Base-by-base conservation (phyloP, 2,797 vertebrate genomes). In the Gadopsis marmoratus region DNA sequence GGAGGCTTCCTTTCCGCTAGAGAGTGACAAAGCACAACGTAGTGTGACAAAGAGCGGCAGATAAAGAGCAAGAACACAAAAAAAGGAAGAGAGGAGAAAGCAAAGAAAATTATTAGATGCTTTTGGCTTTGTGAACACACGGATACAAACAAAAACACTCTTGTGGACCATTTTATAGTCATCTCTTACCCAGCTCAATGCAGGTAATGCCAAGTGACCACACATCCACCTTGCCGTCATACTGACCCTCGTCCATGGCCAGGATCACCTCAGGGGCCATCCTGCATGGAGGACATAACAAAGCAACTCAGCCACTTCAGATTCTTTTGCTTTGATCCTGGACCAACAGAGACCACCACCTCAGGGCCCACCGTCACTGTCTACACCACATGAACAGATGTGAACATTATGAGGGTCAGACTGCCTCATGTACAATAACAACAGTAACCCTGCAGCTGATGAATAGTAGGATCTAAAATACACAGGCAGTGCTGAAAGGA, bases 221-320 rank as follows among this genome's bases (percentile, higher is more conserved):
- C 88, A 98, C 97, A 83, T 98, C 97, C 86, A 97, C 97, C 89
- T 97, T 97, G 71, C 97, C 97, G 26, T 98, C 97, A 5, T 98
- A 98, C 64, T 97, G 97, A 16, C 97, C 97, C 91, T 98, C 97
- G 39, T 98, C 97, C 97, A 98, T 98, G 64, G 97, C 97, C 70
- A 98, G 91, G 82, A 98, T 98, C 91, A 98, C 97, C 90, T 98
- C 97, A 0, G 97, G 97, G 84, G 97, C 97, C 97, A 98, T 98
- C 97, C 97, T 98, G 88, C 56, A 79, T 23, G 9, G 48, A 79
- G 79, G 51, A 91, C 9, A 79, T 61, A 80, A 84, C 73, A 80
- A 64, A 82, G 33, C 65, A 41, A 60, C 59, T 85, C 64, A 81
- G 62, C 41, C 76, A 58, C 37, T 81, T 88, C 66, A 48, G 69